These are phyloP conservation scores for Volucella inflata DNA, from an alignment of 2,888 invertebrate genomes.

Conservation along the genomic window DNA sequence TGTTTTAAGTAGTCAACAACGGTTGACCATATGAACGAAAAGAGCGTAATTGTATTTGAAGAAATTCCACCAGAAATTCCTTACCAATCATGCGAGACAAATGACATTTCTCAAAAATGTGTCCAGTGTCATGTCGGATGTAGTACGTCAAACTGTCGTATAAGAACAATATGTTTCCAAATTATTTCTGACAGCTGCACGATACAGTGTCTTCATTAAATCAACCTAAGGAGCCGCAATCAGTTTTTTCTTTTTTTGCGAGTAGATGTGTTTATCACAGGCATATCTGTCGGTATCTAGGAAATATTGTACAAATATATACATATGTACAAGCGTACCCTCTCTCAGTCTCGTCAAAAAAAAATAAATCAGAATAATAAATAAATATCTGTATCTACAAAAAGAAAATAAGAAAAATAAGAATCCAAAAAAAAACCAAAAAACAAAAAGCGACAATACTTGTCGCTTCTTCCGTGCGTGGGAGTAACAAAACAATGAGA, in stretches of 20 bases:
- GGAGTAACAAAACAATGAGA: neutral
- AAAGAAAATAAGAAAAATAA: neutral
- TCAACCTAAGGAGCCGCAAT: neutral
- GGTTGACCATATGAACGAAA: no score
- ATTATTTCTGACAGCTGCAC: conserved; percentile 34
- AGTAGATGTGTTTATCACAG: neutral
- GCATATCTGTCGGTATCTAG: conserved; percentile 1
- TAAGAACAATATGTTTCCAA: conserved; percentile 15
- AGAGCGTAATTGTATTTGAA: no score
- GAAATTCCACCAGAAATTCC: no score
- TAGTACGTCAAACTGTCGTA: conserved; percentile 13
- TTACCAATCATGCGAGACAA: no score
- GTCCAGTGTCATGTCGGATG: neutral
- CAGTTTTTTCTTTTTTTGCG: conserved; percentile 9
- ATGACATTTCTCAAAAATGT: no score
- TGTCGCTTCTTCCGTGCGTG: neutral
- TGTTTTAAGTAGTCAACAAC: no score
- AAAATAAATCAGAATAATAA: neutral
- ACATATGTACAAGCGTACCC: no score
- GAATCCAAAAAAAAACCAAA: neutral
- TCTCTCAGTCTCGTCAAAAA: neutral
- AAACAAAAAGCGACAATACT: no score
- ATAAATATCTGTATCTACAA: neutral
- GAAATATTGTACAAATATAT: conserved; percentile 5
- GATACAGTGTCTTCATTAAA: conserved; percentile 29